These are phyloP conservation scores for Neoniphon sammara DNA, from an alignment of 2,797 vertebrate genomes.

Conservation along the genomic window DNA sequence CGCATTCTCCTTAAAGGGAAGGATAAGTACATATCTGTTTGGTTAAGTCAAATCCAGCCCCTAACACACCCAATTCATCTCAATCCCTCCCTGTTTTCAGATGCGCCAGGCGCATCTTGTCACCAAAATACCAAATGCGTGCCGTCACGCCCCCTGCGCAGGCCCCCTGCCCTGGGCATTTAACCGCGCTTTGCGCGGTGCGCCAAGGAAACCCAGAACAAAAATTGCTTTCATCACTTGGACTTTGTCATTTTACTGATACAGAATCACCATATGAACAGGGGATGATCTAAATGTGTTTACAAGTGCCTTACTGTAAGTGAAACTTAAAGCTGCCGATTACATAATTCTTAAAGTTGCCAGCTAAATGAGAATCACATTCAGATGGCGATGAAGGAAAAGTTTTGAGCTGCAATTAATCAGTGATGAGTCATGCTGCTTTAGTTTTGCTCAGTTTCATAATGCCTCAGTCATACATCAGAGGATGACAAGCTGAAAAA, in stretches of 20 bases:
- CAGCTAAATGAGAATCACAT: not conserved
- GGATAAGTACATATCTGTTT: too few relatives aligned
- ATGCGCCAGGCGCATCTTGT: too few relatives aligned
- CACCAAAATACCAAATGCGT: too few relatives aligned
- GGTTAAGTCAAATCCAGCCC: too few relatives aligned
- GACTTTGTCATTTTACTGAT: too few relatives aligned
- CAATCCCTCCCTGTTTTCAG: too few relatives aligned
- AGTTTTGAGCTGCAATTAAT: not conserved
- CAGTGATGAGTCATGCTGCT: not conserved
- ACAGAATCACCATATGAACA: not conserved
- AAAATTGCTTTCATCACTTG: not conserved
- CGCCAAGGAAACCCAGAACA: not conserved
- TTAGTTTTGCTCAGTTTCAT: not conserved
- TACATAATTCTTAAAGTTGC: not conserved
- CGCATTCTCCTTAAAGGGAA: too few relatives aligned
- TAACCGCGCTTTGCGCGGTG: too few relatives aligned
- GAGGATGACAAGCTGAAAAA: not conserved
- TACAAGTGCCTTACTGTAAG: not conserved
- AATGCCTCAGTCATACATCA: not conserved
- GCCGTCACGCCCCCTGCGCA: too few relatives aligned
- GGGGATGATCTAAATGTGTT: not conserved
- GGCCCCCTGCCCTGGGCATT: too few relatives aligned
- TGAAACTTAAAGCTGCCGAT: not conserved
- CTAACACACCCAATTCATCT: too few relatives aligned
- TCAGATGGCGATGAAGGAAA: not conserved